Base-by-base conservation (phyloP, 2,888 invertebrate species). In the Entomobrya multifasciata region DNA sequence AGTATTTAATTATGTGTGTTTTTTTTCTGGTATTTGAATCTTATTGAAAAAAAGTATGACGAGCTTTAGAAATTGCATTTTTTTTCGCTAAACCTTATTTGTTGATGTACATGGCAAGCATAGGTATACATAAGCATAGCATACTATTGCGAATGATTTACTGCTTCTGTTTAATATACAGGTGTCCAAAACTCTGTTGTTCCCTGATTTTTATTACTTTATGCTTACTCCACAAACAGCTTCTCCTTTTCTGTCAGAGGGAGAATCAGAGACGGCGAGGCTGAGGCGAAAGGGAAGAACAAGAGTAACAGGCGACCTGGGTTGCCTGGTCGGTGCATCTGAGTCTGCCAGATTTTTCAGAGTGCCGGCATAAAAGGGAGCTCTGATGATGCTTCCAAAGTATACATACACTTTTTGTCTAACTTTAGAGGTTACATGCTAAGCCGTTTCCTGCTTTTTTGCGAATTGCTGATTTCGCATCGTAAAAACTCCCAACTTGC, bases 151-250 rank as follows among this genome's bases (percentile, higher is more conserved):
- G 55, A 55, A 86, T 86, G 86, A 86, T 86, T 86, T 86, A 86
- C 77, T 70, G 80, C 86, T 86, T 72, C 86, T 86, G 79, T 86
- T 86, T 86, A 86, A 86, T 86, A 74, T 25, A 80, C 86, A 86
- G 86, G 86, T 86, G 86, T 86, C 86, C 55, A 80, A 86, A 72
- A 62, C 80, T 80, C 86, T 80, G 86, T 86, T 80, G 80, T 86
- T 86, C 57, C 25, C 27, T 74, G 36, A 74, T 30, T 86, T 85
- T 86, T 86, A 86, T 86, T 49, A 36, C 74, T 86, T 41, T 17
- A 47, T 67, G 15, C 55, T 0, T 11, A n/a, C n/a, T n/a, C n/a
- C n/a, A n/a, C n/a, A n/a, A 11, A 62, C 11, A 74, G 76, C 76
- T 76, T 76, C 83, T 22, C 52, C 72, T 47, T 82, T 65, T 41